Evolutionary conservation across 1,140 invertebrate genomes (phyloP).

Genomic region (Sarcophaga peregrina): DNA sequence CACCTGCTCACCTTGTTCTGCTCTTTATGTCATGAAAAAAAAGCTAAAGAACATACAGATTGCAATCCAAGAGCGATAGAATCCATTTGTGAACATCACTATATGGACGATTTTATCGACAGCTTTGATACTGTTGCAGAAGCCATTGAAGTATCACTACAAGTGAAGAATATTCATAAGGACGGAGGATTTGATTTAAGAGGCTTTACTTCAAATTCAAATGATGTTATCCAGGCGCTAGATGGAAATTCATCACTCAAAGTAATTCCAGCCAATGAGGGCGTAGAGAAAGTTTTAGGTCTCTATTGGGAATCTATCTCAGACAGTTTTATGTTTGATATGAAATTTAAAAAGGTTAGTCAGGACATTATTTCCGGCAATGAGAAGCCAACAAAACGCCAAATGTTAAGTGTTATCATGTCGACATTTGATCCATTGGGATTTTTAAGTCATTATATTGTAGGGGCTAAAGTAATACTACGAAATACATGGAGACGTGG

Average conservation of each 20-base stretch:
- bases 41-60: too few relatives aligned
- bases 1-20: slow-evolving; percentile 55
- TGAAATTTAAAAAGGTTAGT: slow-evolving; percentile 44
- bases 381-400: slow-evolving; percentile 18
- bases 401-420: slow-evolving; percentile 34
- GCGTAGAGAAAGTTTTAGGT: slow-evolving; percentile 43
- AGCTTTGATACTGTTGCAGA: slow-evolving; percentile 51
- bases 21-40: slow-evolving; percentile 60
- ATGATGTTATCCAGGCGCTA: not conserved
- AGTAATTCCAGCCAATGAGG: not conserved
- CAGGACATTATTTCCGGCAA: slow-evolving; percentile 45
- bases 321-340: slow-evolving; percentile 40
- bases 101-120: slow-evolving; percentile 54
- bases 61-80: slow-evolving; percentile 51
- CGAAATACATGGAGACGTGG: slow-evolving; percentile 12
- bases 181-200: too few relatives aligned
- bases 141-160: slow-evolving; percentile 49
- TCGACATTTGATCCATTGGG: slow-evolving; percentile 37
- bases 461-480: slow-evolving; percentile 34
- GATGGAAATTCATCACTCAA: not conserved
- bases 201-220: slow-evolving; percentile 46
- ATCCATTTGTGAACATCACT: slow-evolving; percentile 56
- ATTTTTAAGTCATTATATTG: slow-evolving; percentile 66
- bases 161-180: slow-evolving; percentile 32
- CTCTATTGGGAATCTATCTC: slow-evolving; percentile 42